These are phyloP conservation scores for Sylvietta virens DNA, from an alignment of 2,113 vertebrate genomes.

Conservation along the genomic window DNA sequence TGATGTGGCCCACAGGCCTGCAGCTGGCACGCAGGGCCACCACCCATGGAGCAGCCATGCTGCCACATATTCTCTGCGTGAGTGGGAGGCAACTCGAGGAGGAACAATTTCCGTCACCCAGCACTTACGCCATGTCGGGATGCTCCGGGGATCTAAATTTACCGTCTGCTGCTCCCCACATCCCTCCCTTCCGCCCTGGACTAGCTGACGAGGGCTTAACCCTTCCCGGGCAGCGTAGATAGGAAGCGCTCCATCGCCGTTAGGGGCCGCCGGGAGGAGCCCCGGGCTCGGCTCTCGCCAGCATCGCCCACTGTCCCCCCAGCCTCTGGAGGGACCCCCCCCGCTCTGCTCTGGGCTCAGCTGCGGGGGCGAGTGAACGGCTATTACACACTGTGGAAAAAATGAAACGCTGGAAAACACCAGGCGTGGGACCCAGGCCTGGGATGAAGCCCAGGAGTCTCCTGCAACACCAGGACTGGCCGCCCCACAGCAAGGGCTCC, in stretches of 20 bases:
- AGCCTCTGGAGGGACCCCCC: background rate
- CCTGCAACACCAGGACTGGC: background rate
- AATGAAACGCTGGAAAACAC: constrained; percentile 47
- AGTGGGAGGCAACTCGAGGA: background rate
- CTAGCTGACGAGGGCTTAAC: background rate
- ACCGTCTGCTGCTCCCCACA: background rate
- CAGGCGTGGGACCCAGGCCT: background rate
- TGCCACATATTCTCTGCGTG: background rate
- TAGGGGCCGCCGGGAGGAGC: background rate
- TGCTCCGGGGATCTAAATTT: constrained; percentile 37
- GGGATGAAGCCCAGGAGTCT: background rate
- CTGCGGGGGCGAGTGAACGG: background rate
- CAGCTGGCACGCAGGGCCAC: background rate
- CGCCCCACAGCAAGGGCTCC: fast-evolving
- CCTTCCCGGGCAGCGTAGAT: fast-evolving
- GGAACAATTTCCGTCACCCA: background rate
- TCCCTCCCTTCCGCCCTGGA: constrained; percentile 37
- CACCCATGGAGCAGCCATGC: background rate
- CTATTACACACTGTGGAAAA: constrained; percentile 51
- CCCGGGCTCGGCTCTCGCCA: fast-evolving
- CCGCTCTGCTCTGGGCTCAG: background rate
- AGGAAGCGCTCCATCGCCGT: fast-evolving
- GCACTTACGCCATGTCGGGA: background rate
- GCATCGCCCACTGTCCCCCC: fast-evolving
- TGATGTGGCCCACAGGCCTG: background rate